Percentiles rank a stretch among this genome's conserved stretches.
phyloP scores from a whole-genome alignment of 1,140 invertebrate genomes.

The Panagrolaimus sp. region DNA sequence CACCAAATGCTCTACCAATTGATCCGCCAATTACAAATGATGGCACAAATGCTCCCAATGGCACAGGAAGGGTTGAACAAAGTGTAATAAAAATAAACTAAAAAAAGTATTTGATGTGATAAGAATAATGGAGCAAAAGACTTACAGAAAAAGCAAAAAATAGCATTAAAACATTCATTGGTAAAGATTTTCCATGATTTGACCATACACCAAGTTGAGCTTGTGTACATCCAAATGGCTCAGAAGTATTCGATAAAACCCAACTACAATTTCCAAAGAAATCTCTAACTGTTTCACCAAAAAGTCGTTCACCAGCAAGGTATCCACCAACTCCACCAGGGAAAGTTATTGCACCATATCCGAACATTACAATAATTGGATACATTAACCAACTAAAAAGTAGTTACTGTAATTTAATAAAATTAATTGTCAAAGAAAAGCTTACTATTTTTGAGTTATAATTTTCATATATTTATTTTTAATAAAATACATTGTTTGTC shows the following conservation, averaged over 20 bases:
- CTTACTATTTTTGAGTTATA: slow-evolving; percentile 2
- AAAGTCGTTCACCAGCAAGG: background rate
- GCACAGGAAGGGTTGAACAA: slow-evolving; percentile 84
- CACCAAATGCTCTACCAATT: background rate
- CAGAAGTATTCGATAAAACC: background rate
- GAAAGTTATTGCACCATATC: background rate
- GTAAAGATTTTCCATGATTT: background rate
- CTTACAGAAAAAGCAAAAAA: slow-evolving; percentile 7
- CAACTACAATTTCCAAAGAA: slow-evolving; percentile 6
- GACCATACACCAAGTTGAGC: background rate
- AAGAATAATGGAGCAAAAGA: background rate
- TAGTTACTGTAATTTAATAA: slow-evolving; percentile 23
- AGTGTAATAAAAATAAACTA: slow-evolving; percentile 64
- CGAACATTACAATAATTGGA: slow-evolving; percentile 5
- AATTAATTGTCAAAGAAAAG: background rate
- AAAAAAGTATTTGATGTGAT: background rate
- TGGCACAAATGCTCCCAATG: slow-evolving; percentile 86
- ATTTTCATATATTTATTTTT: slow-evolving; percentile 58
- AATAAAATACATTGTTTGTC: slow-evolving; percentile 59
- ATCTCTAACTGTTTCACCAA: slow-evolving; percentile 4
- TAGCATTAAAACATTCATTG: background rate
- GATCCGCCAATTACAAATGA: slow-evolving; percentile 75
- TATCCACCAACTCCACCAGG: background rate
- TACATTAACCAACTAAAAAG: slow-evolving; percentile 19
- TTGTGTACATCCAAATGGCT: background rate